Evolutionary conservation across 2,113 vertebrate species (phyloP).

Genomic region (Mastomys coucha): DNA sequence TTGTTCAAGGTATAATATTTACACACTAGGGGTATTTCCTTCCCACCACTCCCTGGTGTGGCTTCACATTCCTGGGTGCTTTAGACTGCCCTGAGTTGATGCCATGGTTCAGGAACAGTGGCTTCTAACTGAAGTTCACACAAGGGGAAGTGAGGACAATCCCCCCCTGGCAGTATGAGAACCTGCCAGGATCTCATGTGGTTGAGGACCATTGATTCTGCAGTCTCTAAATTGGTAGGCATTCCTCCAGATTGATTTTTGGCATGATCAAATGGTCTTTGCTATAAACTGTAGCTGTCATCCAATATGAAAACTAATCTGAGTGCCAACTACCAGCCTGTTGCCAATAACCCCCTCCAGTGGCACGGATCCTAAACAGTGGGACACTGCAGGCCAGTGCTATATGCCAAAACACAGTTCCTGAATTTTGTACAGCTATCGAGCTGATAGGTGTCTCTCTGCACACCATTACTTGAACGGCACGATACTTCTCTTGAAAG

Average conservation of each 20-base stretch:
- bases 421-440: neutral
- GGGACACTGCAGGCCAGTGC: neutral
- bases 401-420: neutral
- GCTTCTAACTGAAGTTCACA: neutral
- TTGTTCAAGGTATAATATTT: no score
- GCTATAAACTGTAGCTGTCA: neutral
- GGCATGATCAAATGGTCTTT: neutral
- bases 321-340: neutral
- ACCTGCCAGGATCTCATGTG: neutral
- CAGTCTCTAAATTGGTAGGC: neutral
- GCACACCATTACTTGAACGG: neutral
- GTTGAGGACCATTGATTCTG: neutral
- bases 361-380: neutral
- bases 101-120: neutral
- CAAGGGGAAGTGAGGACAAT: neutral
- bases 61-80: neutral
- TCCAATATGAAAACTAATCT: neutral
- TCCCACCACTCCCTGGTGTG: neutral
- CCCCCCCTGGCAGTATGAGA: accelerated
- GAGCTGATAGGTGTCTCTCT: accelerated
- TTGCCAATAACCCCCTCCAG: neutral
- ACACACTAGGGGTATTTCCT: neutral
- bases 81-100: no score
- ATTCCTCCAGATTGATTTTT: neutral
- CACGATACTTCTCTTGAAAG: neutral